phyloP scores from a whole-genome alignment of 2,113 vertebrate species.

The Delphinus delphis region DNA sequence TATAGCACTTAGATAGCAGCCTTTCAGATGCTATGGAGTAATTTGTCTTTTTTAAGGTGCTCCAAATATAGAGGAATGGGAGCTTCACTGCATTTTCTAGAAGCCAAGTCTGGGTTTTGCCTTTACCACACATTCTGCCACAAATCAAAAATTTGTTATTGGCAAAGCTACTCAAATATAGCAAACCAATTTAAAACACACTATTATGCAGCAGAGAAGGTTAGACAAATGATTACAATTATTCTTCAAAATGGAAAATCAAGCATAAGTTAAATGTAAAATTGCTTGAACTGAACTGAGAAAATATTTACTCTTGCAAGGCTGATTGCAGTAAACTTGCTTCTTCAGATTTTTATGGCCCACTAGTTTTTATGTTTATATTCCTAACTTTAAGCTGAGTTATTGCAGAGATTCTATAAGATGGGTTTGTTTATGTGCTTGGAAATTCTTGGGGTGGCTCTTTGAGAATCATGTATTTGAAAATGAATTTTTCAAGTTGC shows the following conservation, averaged over 20 bases:
- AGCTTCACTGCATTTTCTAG: not conserved
- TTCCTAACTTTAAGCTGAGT: not conserved
- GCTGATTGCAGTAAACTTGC: not conserved
- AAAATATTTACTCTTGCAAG: not conserved
- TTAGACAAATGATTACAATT: not conserved
- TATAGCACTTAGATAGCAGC: not conserved
- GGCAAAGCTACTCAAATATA: slow-evolving; percentile 1
- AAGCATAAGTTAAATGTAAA: not conserved
- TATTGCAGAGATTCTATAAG: not conserved
- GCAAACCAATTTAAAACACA: not conserved
- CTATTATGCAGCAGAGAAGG: not conserved
- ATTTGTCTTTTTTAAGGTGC: not conserved
- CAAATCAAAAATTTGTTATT: not conserved
- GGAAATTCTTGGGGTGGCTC: not conserved
- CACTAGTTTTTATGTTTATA: not conserved
- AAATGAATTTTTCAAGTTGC: not conserved
- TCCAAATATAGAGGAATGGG: not conserved
- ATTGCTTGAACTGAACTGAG: not conserved
- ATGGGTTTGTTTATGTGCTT: not conserved
- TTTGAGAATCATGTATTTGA: not conserved
- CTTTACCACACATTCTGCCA: not conserved
- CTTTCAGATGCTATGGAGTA: not conserved
- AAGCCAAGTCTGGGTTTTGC: not conserved
- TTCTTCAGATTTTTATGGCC: not conserved
- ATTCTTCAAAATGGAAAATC: slow-evolving; percentile 19